Base-by-base conservation (phyloP, 2,888 invertebrate genomes). In the Aplocera efformata region DNA sequence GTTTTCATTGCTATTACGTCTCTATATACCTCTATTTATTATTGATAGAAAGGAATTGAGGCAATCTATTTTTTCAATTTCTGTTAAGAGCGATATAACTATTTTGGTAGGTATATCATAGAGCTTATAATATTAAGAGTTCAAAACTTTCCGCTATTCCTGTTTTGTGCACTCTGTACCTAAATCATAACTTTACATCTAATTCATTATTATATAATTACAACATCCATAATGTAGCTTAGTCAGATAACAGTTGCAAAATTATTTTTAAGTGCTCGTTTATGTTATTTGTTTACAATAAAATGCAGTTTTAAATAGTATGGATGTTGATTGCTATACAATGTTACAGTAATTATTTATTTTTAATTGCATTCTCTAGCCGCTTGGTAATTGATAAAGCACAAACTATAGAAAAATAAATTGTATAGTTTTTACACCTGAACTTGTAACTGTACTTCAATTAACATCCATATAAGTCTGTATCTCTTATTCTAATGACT, bases 151-250 rank as follows among this genome's bases (percentile, higher is more conserved):
- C 13, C 13, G 13, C 2, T 17, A 17, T 5, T 2, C 5, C 13
- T 3, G 13, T 17, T 3, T 17, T 17, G 13, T 17, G 2, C 13
- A n/a, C n/a, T n/a, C 13, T 40, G 50, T 34, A 48, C 48, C 62
- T 69, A 68, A 52, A 42, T 58, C 66, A 64, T 53, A 47, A 61
- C 62, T 2, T 17, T 17, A 17, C 13, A 17, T 17, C 13, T 17
- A 17, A 17, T 3, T 17, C 2, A 17, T 17, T 5, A 17, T 2
- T 71, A 71, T 63, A 68, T n/a, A n/a, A n/a, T 67, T 74, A 79
- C 75, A 78, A 78, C 72, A 79, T 75, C 67, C 54, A 78, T 63
- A 63, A 60, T 67, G 65, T 56, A 59, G 64, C 70, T 67, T 72
- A 70, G 65, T 68, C 55, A 72, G 62, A 66, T 67, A 66, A 64